A percentile compares a stretch with the other conserved stretches of the same genome.
Conservation (phyloP, 2,888 invertebrate genomes). For the Poecilus cupreus region DNA sequence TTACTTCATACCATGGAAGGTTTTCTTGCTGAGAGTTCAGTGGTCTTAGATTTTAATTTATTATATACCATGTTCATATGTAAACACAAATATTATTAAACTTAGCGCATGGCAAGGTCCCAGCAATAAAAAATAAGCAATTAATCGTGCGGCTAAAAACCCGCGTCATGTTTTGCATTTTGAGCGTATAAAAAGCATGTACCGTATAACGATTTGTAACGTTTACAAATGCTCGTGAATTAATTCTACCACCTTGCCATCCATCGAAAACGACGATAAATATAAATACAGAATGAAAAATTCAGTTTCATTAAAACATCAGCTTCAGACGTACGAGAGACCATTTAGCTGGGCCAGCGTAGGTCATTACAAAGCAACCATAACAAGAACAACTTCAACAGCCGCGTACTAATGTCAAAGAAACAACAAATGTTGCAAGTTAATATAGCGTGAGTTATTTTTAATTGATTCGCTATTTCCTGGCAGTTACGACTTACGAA, state of each 20-base stretch:
- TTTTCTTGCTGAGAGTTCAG: too few relatives aligned
- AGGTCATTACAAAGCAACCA: neutral
- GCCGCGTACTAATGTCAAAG: neutral
- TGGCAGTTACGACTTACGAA: neutral
- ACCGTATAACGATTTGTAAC: neutral
- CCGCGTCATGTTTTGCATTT: conserved; percentile 33
- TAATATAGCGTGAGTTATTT: conserved; percentile 16
- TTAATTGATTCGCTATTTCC: conserved; percentile 9
- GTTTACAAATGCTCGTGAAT: conserved; percentile 30
- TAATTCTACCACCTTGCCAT: neutral
- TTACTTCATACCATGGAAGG: too few relatives aligned
- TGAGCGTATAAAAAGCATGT: conserved; percentile 37
- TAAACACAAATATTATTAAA: conserved; percentile 44
- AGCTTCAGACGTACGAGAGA: neutral
- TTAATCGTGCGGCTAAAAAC: conserved; percentile 31
- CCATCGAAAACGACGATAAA: neutral
- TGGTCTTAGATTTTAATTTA: too few relatives aligned
- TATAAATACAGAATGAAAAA: conserved; percentile 38
- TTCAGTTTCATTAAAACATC: conserved; percentile 29
- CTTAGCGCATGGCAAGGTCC: conserved; percentile 27
- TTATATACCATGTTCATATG: neutral
- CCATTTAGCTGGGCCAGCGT: neutral
- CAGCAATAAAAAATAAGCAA: conserved; percentile 35
- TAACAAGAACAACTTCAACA: neutral
- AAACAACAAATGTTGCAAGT: neutral